These are phyloP conservation scores for Crossaster papposus DNA, from an alignment of 53 echinoderm and acorn worm genomes.

Conservation along the genomic window DNA sequence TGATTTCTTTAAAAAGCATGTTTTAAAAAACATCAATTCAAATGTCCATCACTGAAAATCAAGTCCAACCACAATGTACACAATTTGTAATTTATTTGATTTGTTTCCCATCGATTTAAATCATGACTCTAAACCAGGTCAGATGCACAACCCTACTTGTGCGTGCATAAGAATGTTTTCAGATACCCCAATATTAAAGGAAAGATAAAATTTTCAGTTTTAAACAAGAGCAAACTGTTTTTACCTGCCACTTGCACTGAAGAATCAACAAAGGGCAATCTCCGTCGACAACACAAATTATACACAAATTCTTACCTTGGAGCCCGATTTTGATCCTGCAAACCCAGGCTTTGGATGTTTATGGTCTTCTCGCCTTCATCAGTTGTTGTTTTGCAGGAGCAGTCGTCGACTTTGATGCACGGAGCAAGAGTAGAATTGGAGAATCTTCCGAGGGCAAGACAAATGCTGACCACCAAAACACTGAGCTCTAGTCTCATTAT, in stretches of 20 bases:
- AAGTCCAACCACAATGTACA: too few species aligned
- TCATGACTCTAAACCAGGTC: too few species aligned
- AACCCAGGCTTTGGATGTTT: conserved; percentile 16
- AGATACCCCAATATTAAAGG: too few species aligned
- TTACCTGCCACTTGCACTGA: background rate
- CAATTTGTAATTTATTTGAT: too few species aligned
- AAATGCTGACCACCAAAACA: background rate
- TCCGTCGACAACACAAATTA: background rate
- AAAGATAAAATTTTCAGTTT: too few species aligned
- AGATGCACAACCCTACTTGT: too few species aligned
- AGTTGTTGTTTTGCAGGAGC: background rate
- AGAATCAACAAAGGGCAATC: background rate
- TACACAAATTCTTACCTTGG: conserved; percentile 20
- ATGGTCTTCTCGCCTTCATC: background rate
- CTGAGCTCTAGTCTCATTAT: background rate
- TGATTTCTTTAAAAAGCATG: too few species aligned
- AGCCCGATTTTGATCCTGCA: background rate
- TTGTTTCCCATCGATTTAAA: too few species aligned
- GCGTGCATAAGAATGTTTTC: too few species aligned
- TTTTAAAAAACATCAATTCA: too few species aligned
- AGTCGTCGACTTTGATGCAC: conserved; percentile 23
- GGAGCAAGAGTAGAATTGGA: background rate
- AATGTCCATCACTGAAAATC: too few species aligned
- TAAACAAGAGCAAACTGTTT: background rate
- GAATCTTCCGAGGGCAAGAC: background rate